A percentile compares a stretch with the other conserved stretches of the same genome.
Conservation (phyloP, 2,113 vertebrate species). For the Raja brachyura region DNA sequence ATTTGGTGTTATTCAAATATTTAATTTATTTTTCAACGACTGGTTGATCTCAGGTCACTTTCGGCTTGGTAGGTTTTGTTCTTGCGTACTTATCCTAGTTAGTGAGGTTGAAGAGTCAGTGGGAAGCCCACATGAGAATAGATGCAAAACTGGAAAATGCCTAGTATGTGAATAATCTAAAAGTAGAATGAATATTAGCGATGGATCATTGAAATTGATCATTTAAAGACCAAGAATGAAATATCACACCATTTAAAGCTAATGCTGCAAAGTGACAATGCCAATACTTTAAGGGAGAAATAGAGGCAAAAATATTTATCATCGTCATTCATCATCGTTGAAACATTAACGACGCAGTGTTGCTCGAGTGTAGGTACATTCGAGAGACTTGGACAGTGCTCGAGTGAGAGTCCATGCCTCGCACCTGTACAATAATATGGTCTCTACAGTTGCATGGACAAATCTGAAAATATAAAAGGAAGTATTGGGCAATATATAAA, state of each 20-base stretch:
- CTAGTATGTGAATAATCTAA: neutral
- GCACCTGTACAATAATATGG: too few relatives aligned
- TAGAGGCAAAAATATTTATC: neutral
- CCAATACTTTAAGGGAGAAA: neutral
- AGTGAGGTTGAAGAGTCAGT: neutral
- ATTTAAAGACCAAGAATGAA: neutral
- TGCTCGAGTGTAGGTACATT: too few relatives aligned
- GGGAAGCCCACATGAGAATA: neutral
- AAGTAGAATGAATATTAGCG: neutral
- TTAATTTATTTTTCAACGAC: neutral
- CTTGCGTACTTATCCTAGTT: neutral
- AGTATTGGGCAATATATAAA: neutral
- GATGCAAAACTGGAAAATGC: neutral
- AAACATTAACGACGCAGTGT: too few relatives aligned
- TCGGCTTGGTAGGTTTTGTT: neutral
- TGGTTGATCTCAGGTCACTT: neutral
- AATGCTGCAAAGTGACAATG: neutral
- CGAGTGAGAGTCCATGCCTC: too few relatives aligned
- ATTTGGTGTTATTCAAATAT: neutral
- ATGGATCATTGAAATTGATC: neutral
- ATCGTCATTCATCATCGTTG: too few relatives aligned
- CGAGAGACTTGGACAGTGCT: too few relatives aligned
- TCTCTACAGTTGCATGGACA: too few relatives aligned
- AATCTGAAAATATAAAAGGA: neutral
- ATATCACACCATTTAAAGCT: neutral